A percentile compares a stretch with the other conserved stretches of the same genome.
Conservation (phyloP, 2,797 vertebrate species). For the Toxotes lorentzi region DNA sequence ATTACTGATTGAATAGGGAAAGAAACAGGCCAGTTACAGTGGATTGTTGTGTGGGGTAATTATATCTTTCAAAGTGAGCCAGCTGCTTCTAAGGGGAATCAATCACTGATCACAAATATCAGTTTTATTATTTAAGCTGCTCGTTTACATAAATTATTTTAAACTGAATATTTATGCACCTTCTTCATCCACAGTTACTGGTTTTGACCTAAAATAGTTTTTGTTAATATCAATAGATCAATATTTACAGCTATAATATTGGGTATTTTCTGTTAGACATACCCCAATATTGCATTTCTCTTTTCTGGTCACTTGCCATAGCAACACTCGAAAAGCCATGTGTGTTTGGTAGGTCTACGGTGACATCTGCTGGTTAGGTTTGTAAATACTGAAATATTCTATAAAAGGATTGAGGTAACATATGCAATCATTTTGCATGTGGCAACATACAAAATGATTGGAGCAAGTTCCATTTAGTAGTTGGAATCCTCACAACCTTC, state of each 20-base stretch:
- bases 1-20: constrained; percentile 38
- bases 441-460: no score
- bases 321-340: neutral
- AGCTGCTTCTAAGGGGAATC: constrained; percentile 24
- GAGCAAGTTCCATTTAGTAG: no score
- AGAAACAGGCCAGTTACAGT: constrained; percentile 27
- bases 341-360: constrained; percentile 42
- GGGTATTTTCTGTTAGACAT: neutral
- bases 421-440: neutral
- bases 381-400: constrained; percentile 20
- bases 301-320: neutral
- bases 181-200: neutral
- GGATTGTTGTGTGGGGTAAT: constrained; percentile 25
- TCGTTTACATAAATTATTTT: constrained; percentile 3
- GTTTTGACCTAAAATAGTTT: neutral
- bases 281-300: neutral
- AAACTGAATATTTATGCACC: neutral
- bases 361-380: constrained; percentile 67
- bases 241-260: neutral
- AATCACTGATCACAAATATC: constrained; percentile 20
- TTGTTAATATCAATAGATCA: neutral
- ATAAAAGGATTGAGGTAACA: neutral
- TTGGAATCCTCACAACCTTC: constrained; percentile 3
- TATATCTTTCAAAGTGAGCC: constrained; percentile 31
- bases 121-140: neutral